These are phyloP conservation scores for Microhierax caerulescens DNA, from an alignment of 2,797 vertebrate genomes.

Conservation along the genomic window DNA sequence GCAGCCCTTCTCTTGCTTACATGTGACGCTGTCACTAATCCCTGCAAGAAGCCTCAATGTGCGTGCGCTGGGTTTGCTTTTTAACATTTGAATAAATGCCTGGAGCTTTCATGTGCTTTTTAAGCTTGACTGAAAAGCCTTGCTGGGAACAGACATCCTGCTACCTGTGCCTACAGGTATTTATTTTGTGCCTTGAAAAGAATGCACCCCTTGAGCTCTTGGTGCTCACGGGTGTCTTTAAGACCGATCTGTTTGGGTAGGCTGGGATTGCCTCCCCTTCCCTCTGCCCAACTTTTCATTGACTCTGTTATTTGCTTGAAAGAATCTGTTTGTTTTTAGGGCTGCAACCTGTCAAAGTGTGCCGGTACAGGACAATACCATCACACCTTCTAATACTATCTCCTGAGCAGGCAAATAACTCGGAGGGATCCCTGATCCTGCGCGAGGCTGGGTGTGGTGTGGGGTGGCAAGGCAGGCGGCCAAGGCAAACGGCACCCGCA, in stretches of 20 bases:
- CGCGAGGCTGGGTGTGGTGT: neutral
- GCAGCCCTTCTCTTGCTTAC: neutral
- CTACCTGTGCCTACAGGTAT: slow-evolving; percentile 38
- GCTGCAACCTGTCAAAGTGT: slow-evolving; percentile 74
- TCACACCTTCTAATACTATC: neutral
- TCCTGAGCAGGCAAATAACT: slow-evolving; percentile 19
- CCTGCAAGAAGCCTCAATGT: neutral
- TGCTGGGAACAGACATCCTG: slow-evolving; percentile 48
- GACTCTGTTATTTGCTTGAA: slow-evolving; percentile 67
- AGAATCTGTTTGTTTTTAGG: slow-evolving; percentile 78
- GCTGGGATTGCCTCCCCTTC: neutral
- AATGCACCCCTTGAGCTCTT: neutral
- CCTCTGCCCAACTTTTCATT: slow-evolving; percentile 13
- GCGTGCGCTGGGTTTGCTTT: neutral
- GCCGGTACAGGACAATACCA: slow-evolving; percentile 42
- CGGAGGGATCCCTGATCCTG: neutral
- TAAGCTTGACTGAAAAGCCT: slow-evolving; percentile 5
- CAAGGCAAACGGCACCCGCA: neutral
- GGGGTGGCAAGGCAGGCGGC: neutral
- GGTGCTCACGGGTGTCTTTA: neutral
- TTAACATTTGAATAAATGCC: slow-evolving; percentile 41
- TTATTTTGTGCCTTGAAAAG: slow-evolving; percentile 45
- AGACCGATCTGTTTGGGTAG: slow-evolving; percentile 13
- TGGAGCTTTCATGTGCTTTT: slow-evolving; percentile 28
- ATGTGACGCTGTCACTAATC: neutral